These are phyloP conservation scores for Paratrypauchen microcephalus DNA, from an alignment of 2,797 vertebrate species.

Conservation along the genomic window DNA sequence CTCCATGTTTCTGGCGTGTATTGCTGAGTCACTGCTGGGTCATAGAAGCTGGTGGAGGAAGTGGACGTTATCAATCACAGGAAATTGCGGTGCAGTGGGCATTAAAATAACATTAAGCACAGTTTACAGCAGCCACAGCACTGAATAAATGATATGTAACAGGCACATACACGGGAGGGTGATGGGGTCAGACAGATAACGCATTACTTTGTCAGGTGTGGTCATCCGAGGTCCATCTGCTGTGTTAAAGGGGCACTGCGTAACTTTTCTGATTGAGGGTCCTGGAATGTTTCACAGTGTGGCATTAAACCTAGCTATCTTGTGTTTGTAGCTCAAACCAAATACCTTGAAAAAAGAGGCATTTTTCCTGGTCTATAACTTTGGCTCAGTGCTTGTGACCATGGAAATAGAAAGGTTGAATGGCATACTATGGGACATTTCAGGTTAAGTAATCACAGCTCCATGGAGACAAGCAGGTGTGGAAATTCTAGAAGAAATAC, in stretches of 20 bases:
- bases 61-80: conserved; percentile 64
- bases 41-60: conserved; percentile 51
- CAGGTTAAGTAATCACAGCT: no score
- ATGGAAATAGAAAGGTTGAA: no score
- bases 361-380: no score
- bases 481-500: no score
- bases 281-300: no score
- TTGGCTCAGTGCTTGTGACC: no score
- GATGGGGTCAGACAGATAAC: background rate
- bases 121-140: conserved; percentile 36
- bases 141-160: conserved; percentile 1
- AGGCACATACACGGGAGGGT: background rate
- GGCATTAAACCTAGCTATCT: no score
- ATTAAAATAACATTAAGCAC: conserved; percentile 74
- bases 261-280: background rate
- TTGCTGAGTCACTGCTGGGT: conserved; percentile 59
- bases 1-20: conserved; percentile 7
- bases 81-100: conserved; percentile 52
- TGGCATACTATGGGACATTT: no score
- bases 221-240: background rate
- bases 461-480: no score
- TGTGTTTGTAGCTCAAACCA: no score
- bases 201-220: background rate
- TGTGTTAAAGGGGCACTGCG: background rate
- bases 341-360: no score